phyloP scores from a whole-genome alignment of 2,113 vertebrate genomes.

The Asarcornis scutulata region DNA sequence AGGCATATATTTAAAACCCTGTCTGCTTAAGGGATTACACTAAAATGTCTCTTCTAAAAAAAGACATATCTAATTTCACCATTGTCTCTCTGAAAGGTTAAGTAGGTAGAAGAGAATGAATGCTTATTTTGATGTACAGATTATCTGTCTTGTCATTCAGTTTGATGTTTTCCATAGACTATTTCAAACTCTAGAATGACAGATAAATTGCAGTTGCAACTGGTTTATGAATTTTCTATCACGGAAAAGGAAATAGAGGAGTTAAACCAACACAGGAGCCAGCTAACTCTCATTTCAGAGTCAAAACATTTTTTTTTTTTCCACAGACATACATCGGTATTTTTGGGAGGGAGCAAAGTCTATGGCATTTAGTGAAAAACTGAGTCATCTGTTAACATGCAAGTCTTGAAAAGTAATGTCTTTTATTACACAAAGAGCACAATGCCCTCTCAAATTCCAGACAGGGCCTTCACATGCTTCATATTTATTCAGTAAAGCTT shows the following conservation, averaged over 20 bases:
- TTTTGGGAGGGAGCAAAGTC: neutral
- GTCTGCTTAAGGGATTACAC: constrained; percentile 21
- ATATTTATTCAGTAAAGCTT: neutral
- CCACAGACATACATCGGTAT: neutral
- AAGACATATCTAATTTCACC: constrained; percentile 37
- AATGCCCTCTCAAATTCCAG: neutral
- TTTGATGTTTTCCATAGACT: constrained; percentile 32
- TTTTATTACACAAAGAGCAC: neutral
- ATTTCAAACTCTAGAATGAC: constrained; percentile 39
- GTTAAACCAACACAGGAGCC: neutral
- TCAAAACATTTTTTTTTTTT: neutral
- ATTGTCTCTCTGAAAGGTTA: constrained; percentile 56
- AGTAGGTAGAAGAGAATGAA: constrained; percentile 34
- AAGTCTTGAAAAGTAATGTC: neutral
- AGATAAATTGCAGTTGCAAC: constrained; percentile 39
- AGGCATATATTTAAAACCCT: constrained; percentile 26
- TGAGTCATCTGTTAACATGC: neutral
- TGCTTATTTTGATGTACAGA: constrained; percentile 38
- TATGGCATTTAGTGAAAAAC: neutral
- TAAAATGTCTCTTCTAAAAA: constrained; percentile 53
- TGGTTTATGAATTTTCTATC: neutral
- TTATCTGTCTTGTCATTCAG: constrained; percentile 47
- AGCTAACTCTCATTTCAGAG: neutral
- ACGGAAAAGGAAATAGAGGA: neutral
- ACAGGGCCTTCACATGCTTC: neutral